These are phyloP conservation scores for Characodon lateralis DNA, from an alignment of 2,797 vertebrate genomes.

Conservation along the genomic window DNA sequence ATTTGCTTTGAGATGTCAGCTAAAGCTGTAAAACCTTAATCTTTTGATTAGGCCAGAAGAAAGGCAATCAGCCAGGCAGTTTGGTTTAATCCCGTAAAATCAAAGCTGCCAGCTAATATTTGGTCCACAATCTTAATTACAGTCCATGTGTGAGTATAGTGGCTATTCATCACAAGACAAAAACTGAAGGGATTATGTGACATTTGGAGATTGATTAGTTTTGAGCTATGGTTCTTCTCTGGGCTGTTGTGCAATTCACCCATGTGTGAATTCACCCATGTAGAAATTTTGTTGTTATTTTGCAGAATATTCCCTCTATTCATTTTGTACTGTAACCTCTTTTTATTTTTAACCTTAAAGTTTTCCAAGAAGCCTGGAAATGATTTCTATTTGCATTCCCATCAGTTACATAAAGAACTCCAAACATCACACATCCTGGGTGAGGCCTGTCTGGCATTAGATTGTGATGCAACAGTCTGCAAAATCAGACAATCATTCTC, in stretches of 20 bases:
- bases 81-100: conserved; percentile 68
- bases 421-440: background rate
- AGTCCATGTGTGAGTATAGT: conserved; percentile 27
- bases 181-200: conserved; percentile 51
- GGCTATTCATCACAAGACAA: conserved; percentile 37
- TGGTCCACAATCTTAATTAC: conserved; percentile 62
- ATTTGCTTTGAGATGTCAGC: background rate
- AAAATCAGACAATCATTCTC: conserved; percentile 36
- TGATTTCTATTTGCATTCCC: background rate
- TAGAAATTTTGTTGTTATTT: rapidly evolving
- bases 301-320: conserved; percentile 5
- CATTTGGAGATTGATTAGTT: conserved; percentile 44
- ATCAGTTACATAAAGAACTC: background rate
- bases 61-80: conserved; percentile 64
- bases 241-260: background rate
- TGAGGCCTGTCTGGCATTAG: conserved; percentile 25
- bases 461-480: conserved; percentile 40
- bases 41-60: conserved; percentile 75
- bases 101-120: conserved; percentile 66
- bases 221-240: conserved; percentile 16
- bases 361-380: conserved; percentile 10
- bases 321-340: background rate
- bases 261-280: background rate
- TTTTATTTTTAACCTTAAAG: background rate
- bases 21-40: conserved; percentile 53